Evolutionary conservation across 2,888 invertebrate genomes (phyloP).

Genomic region (Pogonocherus hispidulus): DNA sequence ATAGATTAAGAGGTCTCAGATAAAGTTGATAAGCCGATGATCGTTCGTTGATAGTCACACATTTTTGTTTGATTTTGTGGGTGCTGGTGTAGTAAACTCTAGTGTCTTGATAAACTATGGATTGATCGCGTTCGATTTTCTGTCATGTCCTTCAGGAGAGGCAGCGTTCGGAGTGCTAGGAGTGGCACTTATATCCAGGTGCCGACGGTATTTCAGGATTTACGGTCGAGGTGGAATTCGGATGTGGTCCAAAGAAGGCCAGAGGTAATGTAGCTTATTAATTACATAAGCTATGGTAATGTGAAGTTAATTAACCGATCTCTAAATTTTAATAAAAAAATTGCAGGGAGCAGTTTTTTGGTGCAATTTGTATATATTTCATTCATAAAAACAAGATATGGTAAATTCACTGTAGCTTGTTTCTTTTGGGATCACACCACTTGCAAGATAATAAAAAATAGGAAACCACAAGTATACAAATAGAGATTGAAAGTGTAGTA

Average conservation of each 20-base stretch:
- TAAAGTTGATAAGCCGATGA: not conserved
- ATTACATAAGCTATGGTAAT: no score
- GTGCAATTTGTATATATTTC: no score
- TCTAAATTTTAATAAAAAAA: no score
- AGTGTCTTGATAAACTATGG: not conserved
- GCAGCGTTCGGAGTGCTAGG: conserved; percentile 36
- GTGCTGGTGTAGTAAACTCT: conserved; percentile 3
- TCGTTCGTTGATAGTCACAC: not conserved
- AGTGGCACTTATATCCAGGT: conserved; percentile 56
- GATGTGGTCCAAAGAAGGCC: conserved; percentile 38
- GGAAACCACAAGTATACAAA: no score
- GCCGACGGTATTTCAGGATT: conserved; percentile 58
- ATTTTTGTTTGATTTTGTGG: not conserved
- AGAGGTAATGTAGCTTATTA: conserved; percentile 52
- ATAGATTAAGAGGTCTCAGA: not conserved
- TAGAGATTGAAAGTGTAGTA: no score
- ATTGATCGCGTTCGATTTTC: not conserved
- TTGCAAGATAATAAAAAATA: no score
- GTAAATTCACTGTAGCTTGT: no score
- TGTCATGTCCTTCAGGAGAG: conserved; percentile 50
- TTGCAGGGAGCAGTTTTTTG: no score
- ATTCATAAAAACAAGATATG: no score
- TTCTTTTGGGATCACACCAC: no score
- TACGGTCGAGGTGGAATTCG: conserved; percentile 55
- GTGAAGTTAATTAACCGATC: no score